These are phyloP conservation scores for Micromesistius poutassou DNA, from an alignment of 2,797 vertebrate species.

Conservation along the genomic window DNA sequence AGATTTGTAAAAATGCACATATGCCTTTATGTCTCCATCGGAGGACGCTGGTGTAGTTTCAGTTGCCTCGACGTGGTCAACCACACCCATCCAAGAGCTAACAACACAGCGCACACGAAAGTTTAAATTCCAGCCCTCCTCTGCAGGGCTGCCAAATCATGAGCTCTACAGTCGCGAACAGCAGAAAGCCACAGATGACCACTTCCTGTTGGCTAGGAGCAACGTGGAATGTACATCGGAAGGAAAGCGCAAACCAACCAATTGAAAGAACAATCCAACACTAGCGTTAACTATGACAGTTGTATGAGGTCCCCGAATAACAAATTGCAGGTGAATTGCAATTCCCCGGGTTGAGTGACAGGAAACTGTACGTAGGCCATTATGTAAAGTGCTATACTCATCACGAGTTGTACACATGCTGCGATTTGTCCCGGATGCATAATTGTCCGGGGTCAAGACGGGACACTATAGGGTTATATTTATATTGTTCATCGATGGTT, in stretches of 20 bases:
- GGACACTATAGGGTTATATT: too few relatives aligned
- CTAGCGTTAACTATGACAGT: not conserved
- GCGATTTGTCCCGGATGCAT: not conserved
- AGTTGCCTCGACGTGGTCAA: constrained; percentile 42
- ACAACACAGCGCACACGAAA: not conserved
- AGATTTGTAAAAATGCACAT: not conserved
- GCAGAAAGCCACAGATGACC: not conserved
- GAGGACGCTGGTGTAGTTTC: constrained; percentile 31
- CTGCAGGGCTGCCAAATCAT: constrained; percentile 2
- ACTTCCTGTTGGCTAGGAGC: constrained; percentile 9
- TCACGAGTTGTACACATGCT: constrained; percentile 1
- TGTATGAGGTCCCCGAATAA: not conserved
- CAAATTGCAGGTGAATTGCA: not conserved
- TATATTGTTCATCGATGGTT: too few relatives aligned
- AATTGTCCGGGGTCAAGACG: too few relatives aligned
- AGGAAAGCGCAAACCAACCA: not conserved
- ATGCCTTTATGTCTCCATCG: not conserved
- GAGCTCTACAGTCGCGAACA: not conserved
- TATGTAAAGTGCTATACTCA: not conserved
- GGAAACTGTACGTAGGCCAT: not conserved
- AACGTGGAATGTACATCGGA: not conserved
- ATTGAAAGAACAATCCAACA: not conserved
- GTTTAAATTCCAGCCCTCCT: constrained; percentile 10
- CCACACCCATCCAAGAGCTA: constrained; percentile 57
- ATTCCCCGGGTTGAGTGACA: not conserved